These are phyloP conservation scores for Sprattus sprattus DNA, from an alignment of 2,113 vertebrate genomes.

Conservation along the genomic window DNA sequence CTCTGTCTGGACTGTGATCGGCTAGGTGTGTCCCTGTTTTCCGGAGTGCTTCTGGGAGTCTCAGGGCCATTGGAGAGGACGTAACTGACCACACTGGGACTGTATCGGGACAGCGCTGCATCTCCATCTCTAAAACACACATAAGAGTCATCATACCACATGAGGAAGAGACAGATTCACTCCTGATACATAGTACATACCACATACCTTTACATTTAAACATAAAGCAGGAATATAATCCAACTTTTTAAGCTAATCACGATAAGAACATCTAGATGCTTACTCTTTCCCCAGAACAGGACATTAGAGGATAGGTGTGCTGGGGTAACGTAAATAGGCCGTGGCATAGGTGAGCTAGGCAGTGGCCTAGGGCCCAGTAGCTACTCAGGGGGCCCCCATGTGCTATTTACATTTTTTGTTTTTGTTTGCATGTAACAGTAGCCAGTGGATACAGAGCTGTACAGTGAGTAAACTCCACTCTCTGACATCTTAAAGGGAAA, in stretches of 20 bases:
- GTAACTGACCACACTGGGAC: conserved; percentile 74
- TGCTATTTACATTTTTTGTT: neutral
- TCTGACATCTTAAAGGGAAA: too few species aligned
- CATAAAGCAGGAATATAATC: too few species aligned
- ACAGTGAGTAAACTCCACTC: neutral
- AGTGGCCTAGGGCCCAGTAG: too few species aligned
- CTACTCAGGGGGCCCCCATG: neutral
- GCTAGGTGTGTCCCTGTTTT: neutral
- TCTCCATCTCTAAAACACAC: conserved; percentile 65
- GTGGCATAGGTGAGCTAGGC: neutral
- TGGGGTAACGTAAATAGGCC: neutral
- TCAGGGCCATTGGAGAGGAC: conserved; percentile 58
- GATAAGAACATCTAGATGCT: too few species aligned
- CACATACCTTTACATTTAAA: too few species aligned
- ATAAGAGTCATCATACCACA: neutral
- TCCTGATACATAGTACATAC: neutral
- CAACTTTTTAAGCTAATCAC: too few species aligned
- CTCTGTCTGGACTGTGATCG: conserved; percentile 29
- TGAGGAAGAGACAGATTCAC: neutral
- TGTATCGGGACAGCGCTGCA: conserved; percentile 69
- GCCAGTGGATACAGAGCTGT: too few species aligned
- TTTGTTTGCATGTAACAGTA: too few species aligned
- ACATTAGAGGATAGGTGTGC: neutral
- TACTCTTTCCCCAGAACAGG: neutral
- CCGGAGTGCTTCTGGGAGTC: conserved; percentile 20